Evolutionary conservation across 2,888 invertebrate genomes (phyloP), one percentile per base, ranked within the genome.

Genomic region (Liodrosophila aerea): DNA sequence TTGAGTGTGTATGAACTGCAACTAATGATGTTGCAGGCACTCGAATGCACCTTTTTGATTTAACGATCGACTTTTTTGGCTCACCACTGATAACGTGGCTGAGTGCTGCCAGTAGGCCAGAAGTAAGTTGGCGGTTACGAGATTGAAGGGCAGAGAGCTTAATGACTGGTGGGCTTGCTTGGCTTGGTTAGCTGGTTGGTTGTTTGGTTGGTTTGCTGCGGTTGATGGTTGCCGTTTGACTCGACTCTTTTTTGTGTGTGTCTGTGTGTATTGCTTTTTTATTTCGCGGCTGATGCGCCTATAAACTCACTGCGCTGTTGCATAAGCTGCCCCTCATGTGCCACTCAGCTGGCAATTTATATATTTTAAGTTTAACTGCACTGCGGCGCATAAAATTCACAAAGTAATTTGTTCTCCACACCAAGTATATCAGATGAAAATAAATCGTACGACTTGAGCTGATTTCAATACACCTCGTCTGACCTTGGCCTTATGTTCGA

Each of bases 21-120:
- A 85, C 86, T 82, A 85, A 85, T 86, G 87, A 86, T 81, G 85
- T 81, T 81, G 81, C 81, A 86, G 85, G 83, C 81, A 86, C 81
- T 86, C 70, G 69, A 83, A 78, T 78, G 80, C 73, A 83, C 76
- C 76, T 78, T 85, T 81, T 86, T 81, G 83, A 85, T 81, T 86
- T 85, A 82, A 82, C 85, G 83, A 86, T 81, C 86, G 78, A 62
- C 34, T 66, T 81, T 84, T 76, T 73, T 59, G 27, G 27, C 34
- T 49, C 39, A 5, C 22, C 22, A 22, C 47, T 56, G 47, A 74
- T 70, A 69, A 51, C 64, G 45, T 34, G 52, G 44, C 44, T 44
- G 29, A 15, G 37, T 15, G 34, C n/a, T 2, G 34, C 34, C 7
- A n/a, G 18, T 31, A 43, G 41, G 27, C 27, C 27, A 13, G 46